Conservation (phyloP, 2,797 vertebrate genomes). For the Poeciliopsis gracilis region DNA sequence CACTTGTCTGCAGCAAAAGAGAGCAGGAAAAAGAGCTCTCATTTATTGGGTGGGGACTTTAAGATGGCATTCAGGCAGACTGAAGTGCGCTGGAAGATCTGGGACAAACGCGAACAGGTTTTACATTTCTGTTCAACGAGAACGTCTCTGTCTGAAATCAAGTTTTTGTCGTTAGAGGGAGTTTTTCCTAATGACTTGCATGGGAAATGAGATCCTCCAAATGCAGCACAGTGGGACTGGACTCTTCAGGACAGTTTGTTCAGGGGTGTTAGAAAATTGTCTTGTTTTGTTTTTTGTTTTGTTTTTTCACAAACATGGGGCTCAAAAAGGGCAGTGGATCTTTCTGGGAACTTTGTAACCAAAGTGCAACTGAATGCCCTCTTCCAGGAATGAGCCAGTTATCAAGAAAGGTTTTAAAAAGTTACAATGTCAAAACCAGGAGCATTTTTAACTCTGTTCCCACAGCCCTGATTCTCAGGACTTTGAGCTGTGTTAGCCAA, state of each 20-base stretch:
- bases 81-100: background rate
- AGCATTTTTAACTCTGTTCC: background rate
- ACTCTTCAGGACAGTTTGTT: background rate
- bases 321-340: background rate
- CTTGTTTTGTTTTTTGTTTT: background rate
- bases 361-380: background rate
- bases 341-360: background rate
- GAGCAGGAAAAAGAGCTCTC: conserved; percentile 20
- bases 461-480: background rate
- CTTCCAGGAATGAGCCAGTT: background rate
- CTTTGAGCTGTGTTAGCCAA: background rate
- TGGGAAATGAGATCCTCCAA: background rate
- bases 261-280: background rate
- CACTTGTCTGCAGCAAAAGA: conserved; percentile 15
- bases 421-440: background rate
- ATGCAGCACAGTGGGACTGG: background rate
- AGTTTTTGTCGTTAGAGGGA: background rate
- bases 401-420: background rate
- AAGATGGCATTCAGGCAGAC: conserved; percentile 26
- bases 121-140: background rate
- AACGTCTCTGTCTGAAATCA: background rate
- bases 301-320: background rate
- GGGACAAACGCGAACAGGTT: background rate
- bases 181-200: background rate
- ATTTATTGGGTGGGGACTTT: conserved; percentile 31